A percentile compares a stretch with the other conserved stretches of the same genome.
Conservation (phyloP, 1,140 invertebrate species). For the Macrocentrus cingulum region DNA sequence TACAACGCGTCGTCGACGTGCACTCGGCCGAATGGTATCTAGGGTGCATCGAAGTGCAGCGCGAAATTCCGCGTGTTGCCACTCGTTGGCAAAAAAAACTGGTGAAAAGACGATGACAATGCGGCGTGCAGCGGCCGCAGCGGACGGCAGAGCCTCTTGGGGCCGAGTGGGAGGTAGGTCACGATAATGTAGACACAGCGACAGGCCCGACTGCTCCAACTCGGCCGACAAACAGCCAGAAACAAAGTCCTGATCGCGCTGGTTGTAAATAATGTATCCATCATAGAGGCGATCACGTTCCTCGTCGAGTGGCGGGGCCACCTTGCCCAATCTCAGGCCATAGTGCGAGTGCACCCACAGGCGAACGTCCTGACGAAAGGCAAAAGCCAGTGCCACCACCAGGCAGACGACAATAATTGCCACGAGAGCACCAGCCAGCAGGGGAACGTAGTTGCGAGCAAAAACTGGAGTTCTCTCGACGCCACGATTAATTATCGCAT, state of each 20-base stretch:
- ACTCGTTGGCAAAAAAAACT: slow-evolving; percentile 73
- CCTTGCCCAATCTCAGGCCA: slow-evolving; percentile 71
- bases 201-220: slow-evolving; percentile 74
- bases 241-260: slow-evolving; percentile 81
- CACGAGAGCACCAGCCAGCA: slow-evolving; percentile 72
- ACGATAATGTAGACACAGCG: slow-evolving; percentile 74
- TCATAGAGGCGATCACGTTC: slow-evolving; percentile 79
- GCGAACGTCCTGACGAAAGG: slow-evolving; percentile 74
- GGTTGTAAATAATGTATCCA: slow-evolving; percentile 85
- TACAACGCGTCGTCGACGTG: slow-evolving; percentile 74
- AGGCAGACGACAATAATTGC: slow-evolving; percentile 72
- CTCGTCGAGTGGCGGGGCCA: slow-evolving; percentile 61
- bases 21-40: slow-evolving; percentile 66
- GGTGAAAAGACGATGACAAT: slow-evolving; percentile 75
- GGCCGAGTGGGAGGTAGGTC: slow-evolving; percentile 72
- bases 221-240: slow-evolving; percentile 75
- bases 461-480: slow-evolving; percentile 55
- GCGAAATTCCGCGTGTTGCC: slow-evolving; percentile 72
- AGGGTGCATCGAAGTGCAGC: slow-evolving; percentile 73
- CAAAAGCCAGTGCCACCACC: slow-evolving; percentile 69
- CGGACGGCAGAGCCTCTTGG: slow-evolving; percentile 73
- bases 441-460: slow-evolving; percentile 69
- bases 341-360: slow-evolving; percentile 75
- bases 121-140: slow-evolving; percentile 73
- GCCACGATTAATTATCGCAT: slow-evolving; percentile 44